Evolutionary conservation across 2,113 vertebrate genomes (phyloP), one percentile per base, ranked within the genome.

Genomic region (Lophius piscatorius): DNA sequence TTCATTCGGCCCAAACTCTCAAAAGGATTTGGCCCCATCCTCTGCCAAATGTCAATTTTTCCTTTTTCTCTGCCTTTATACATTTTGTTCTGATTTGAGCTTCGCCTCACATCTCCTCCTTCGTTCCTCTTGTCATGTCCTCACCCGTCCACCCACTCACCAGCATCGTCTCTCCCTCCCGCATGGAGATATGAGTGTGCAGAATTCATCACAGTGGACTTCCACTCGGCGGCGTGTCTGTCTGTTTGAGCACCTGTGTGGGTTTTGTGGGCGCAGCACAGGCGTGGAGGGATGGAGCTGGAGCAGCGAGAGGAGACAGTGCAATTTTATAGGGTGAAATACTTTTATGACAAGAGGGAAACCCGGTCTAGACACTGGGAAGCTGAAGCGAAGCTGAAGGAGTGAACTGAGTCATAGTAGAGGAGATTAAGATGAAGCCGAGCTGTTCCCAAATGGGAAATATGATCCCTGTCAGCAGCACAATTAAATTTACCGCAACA

Each of bases 351-450:
- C 46, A 61, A 63, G 59, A 73, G 59, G 66, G 56, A 77, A 78
- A 73, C 54, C 71, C 74, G 11, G 12, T 66, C 55, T 23, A 7
- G 40, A 60, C 71, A 28, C 6, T 2, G 39, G 44, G 24, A 50
- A 52, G 13, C 61, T 63, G n/a, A 74, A 67, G 56, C 52, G 46
- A 86, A 55, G 31, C 18, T 24, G n/a, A n/a, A n/a, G n/a, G 62
- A 62, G 57, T 64, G 63, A 79, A 73, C 41, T 45, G 61, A 80
- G 72, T 77, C 63, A 76, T 68, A 39, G 34, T 28, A 68, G 65
- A 82, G 71, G 41, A 68, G 64, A 75, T 63, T 41, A 64, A 42
- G 65, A 67, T 66, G 70, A 48, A 76, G 73, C 28, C 55, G 11
- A 23, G 49, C 68, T 29, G 41, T 48, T 72, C 59, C 59, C 56